Evolutionary conservation across 2,888 invertebrate genomes (phyloP), one percentile per base, ranked within the genome.

Genomic region (Perizoma flavofasciatum): DNA sequence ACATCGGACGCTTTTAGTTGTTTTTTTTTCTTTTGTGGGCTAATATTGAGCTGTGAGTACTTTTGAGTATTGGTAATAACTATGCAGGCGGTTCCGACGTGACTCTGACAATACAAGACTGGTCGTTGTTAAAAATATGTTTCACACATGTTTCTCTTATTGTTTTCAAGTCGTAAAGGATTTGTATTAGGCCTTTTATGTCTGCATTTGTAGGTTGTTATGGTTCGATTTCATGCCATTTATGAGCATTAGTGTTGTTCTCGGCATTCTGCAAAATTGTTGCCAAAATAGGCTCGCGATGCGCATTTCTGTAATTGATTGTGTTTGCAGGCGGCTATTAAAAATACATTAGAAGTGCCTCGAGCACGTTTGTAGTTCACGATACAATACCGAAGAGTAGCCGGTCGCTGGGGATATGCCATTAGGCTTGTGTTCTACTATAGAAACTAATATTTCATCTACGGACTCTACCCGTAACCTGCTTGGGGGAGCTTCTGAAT

Each of bases 1-100:
- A 90, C 91, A 89, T 89, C 79, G 85, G 79, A 79, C 77, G 78
- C 80, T 86, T 88, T 88, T 86, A 86, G 77, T 87, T 72, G 78
- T 73, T 61, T 69, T 72, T 77, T 78, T 79, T 81, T 77, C 78
- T 81, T 84, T 85, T 85, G 83, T 82, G 74, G 77, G 78, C 79
- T 84, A 86, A 86, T 85, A 83, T 78, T 78, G 81, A 81, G 76
- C 71, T 75, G 78, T 75, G 74, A 82, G 82, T 83, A 81, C 73
- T 72, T 77, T 77, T 73, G 74, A 82, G 82, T 83, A 84, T 86
- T 74, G 81, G 81, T 88, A 86, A 88, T 88, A 79, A 80, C 77
- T 79, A 75, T 78, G 66, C 71, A 72, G 77, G 71, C 72, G 69
- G 72, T 71, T 78, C 74, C 82, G 81, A 83, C 88, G 88, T 89